Conservation (phyloP, 2,888 invertebrate genomes). For the Melipona bicolor region DNA sequence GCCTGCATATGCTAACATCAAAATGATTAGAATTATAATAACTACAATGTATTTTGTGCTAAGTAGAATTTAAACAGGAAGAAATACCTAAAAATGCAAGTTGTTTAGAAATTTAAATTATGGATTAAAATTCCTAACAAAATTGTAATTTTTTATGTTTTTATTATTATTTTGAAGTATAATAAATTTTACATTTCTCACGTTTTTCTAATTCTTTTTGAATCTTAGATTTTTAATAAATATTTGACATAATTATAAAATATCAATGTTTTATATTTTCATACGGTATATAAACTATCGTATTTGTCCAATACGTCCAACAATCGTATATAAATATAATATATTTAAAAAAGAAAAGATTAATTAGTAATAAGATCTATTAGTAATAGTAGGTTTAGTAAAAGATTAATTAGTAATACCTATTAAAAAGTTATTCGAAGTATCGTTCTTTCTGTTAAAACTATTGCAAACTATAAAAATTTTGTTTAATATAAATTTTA, state of each 20-base stretch:
- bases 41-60: neutral
- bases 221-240: too few species aligned
- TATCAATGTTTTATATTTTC: neutral
- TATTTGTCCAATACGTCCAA: neutral
- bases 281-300: neutral
- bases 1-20: neutral
- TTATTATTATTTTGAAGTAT: neutral
- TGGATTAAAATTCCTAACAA: neutral
- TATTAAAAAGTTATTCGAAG: neutral
- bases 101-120: neutral
- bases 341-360: neutral
- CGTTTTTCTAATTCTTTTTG: too few species aligned
- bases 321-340: neutral
- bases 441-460: neutral
- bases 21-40: constrained; percentile 6
- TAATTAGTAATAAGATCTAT: neutral
- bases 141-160: neutral
- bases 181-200: neutral
- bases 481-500: neutral
- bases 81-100: neutral
- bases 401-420: neutral
- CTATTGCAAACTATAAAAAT: neutral
- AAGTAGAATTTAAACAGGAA: neutral
- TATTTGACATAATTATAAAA: neutral
- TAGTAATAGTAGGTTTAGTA: neutral